Evolutionary conservation across 2,888 invertebrate genomes (phyloP), one percentile per base, ranked within the genome.

Genomic region (Andrena trimmerana): DNA sequence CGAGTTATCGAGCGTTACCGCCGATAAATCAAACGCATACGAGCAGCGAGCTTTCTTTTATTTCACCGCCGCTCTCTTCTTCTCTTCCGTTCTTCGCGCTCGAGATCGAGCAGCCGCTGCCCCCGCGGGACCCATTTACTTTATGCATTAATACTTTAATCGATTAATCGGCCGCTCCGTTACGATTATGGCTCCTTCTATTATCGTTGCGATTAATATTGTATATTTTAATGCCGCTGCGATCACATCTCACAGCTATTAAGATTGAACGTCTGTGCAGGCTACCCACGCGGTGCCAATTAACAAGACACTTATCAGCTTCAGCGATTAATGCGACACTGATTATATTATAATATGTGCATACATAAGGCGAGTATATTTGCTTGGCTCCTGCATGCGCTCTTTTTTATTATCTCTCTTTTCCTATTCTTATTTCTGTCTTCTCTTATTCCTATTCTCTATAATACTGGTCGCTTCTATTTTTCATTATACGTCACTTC

Each of bases 321-420:
- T 82, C 69, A 81, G 71, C 78, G 68, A 84, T 83, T 81, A 59
- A 81, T 77, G 73, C 65, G 36, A 81, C 73, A 70, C 65, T 27
- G 62, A 81, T 68, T 57, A 57, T 57, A 79, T 66, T 84, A 86
- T 85, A 86, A 82, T 86, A 90, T 90, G 88, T 90, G 90, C 88
- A 87, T 90, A 89, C 80, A 86, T 90, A 89, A 81, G 88, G 87
- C 89, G 88, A 91, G 88, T 89, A 90, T 92, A 82, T 83, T 48
- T 90, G 92, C 92, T 92, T 92, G 91, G 89, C 87, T 90, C 91
- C 91, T 91, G 92, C 92, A 92, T 92, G 92, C 82, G 74, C 87
- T 86, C 89, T 90, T 86, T 90, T 70, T 82, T 86, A 62, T 76
- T 89, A 82, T 84, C 70, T 77, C 63, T 27, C 68, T 81, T 78